Evolutionary conservation across 2,113 vertebrate species (phyloP), one percentile per base, ranked within the genome.

Genomic region (Colaptes auratus): DNA sequence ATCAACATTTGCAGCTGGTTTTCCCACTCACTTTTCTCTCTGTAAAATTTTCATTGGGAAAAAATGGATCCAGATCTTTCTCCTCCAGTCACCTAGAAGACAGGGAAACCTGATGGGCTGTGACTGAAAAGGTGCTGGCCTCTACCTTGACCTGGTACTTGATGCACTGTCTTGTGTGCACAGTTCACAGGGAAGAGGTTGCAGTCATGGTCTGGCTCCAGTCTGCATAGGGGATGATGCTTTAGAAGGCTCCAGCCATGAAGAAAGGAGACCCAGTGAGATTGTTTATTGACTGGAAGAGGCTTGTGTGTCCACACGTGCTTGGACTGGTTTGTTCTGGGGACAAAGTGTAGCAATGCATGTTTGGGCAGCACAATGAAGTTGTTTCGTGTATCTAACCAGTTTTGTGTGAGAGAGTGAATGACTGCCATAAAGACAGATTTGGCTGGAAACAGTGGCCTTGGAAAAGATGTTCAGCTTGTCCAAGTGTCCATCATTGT

Each of bases 221-320:
- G 36, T 56, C 52, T 82, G 21, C 2, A 0, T 12, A 6, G 24
- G 48, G 63, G 18, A 81, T 55, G 39, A 28, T 78, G 82, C 30
- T 91, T 92, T 63, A 8, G 50, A 91, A 89, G 82, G 85, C 67
- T 91, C 75, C 64, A 65, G 55, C 42, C 88, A 46, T 30, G 36
- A 58, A 77, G 65, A 63, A 97, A 88, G 86, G 48, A 50, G 63
- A 75, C 39, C 50, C 66, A 52, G 76, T 63, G 82, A 73, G 59
- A 90, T 66, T 70, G 84, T 94, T 96, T 90, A 86, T 88, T 83
- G 77, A 88, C 88, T 88, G 88, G 73, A 92, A 82, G 77, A 84
- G 82, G 59, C 9, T 24, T 36, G 35, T 65, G 35, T 93, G 80
- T 82, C 63, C 83, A 88, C 66, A 24, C 1, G 12, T 52, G 23